A percentile compares a stretch with the other conserved stretches of the same genome.
Conservation (phyloP, 2,888 invertebrate genomes). For the Eilema griseolum region DNA sequence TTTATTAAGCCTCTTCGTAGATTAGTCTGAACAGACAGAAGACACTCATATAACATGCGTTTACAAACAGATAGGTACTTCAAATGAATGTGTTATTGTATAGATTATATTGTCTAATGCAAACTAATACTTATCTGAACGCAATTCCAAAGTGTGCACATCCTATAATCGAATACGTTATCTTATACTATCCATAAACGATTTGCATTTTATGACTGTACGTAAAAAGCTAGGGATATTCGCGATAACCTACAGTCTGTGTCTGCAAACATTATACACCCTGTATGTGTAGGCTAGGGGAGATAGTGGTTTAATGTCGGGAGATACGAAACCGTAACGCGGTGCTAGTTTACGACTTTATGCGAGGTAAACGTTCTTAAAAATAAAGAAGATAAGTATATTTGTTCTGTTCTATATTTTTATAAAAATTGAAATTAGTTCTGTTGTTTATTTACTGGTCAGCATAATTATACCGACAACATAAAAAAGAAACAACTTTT, state of each 20-base stretch:
- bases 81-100: too few relatives aligned
- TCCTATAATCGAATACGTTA: slow-evolving; percentile 24
- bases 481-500: too few relatives aligned
- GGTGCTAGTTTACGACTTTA: slow-evolving; percentile 42
- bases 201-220: slow-evolving; percentile 42
- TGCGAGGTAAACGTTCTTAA: slow-evolving; percentile 3
- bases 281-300: slow-evolving; percentile 18
- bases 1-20: too few relatives aligned
- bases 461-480: too few relatives aligned
- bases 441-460: too few relatives aligned
- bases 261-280: slow-evolving; percentile 18
- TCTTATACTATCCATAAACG: slow-evolving; percentile 29
- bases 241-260: slow-evolving; percentile 34
- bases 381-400: not conserved
- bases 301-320: slow-evolving; percentile 44
- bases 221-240: slow-evolving; percentile 40
- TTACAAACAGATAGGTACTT: too few relatives aligned
- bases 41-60: too few relatives aligned
- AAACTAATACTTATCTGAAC: not conserved
- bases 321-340: slow-evolving; percentile 39
- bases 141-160: not conserved
- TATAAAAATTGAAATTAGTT: not conserved
- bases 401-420: not conserved
- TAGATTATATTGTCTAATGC: too few relatives aligned
- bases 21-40: too few relatives aligned